A percentile compares a stretch with the other conserved stretches of the same genome.
Evolutionary conservation across 2,888 invertebrate genomes (phyloP).

Genomic region (Catocala nupta): DNA sequence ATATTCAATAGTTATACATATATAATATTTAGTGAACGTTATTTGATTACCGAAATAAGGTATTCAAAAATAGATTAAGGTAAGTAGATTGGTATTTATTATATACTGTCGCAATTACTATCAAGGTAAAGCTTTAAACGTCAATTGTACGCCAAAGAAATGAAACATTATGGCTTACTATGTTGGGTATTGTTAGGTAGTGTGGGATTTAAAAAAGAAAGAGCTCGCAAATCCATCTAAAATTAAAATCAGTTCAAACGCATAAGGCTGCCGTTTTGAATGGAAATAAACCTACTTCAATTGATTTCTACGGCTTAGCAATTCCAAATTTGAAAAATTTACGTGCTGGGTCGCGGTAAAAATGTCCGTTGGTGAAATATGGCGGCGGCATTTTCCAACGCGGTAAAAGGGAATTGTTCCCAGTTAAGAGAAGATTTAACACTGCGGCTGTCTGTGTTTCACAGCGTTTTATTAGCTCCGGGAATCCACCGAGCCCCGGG

Average conservation of each 20-base stretch:
- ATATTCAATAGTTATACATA: too few relatives aligned
- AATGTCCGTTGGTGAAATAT: constrained; percentile 44
- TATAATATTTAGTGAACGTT: too few relatives aligned
- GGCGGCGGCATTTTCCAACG: constrained; percentile 37
- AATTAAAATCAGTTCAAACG: too few relatives aligned
- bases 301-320: constrained; percentile 14
- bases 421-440: constrained; percentile 58
- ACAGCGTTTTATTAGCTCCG: constrained; percentile 55
- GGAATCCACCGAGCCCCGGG: constrained; percentile 27
- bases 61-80: too few relatives aligned
- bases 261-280: neutral
- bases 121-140: too few relatives aligned
- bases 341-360: constrained; percentile 37
- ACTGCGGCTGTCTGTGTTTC: constrained; percentile 49
- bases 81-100: too few relatives aligned
- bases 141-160: too few relatives aligned
- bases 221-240: neutral
- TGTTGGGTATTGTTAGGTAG: too few relatives aligned
- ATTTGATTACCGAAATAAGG: too few relatives aligned
- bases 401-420: constrained; percentile 50
- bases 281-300: constrained; percentile 24
- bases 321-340: constrained; percentile 33
- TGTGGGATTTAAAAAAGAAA: too few relatives aligned
- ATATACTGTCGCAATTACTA: too few relatives aligned
- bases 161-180: too few relatives aligned